These are phyloP conservation scores for Pseudochirops corinnae DNA, from an alignment of 2,797 vertebrate genomes.

Conservation along the genomic window DNA sequence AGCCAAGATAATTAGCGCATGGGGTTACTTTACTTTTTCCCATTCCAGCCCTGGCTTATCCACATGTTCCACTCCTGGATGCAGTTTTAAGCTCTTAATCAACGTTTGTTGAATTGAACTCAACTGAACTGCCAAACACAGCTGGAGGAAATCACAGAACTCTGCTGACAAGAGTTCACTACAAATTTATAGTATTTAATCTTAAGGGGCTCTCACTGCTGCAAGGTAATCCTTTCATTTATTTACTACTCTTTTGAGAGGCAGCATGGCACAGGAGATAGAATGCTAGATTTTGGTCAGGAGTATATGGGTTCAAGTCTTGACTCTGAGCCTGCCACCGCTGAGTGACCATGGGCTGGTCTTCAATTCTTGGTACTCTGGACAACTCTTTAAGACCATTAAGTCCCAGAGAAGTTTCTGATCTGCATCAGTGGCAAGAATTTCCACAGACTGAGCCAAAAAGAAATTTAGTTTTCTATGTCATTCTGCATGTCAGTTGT, in stretches of 20 bases:
- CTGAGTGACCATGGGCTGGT: background rate
- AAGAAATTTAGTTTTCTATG: background rate
- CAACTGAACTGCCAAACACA: background rate
- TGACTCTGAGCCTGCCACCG: background rate
- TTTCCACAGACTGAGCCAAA: background rate
- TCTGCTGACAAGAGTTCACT: background rate
- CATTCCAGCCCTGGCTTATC: background rate
- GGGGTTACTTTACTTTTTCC: background rate
- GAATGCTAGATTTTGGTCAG: background rate
- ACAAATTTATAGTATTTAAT: background rate
- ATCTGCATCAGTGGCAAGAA: background rate
- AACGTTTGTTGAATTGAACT: background rate
- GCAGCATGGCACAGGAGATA: background rate
- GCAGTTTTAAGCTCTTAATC: background rate
- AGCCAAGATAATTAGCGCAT: background rate
- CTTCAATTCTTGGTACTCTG: background rate
- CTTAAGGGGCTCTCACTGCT: background rate
- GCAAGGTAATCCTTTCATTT: constrained; percentile 4
- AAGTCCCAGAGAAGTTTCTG: background rate
- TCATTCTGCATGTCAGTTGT: background rate
- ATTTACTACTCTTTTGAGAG: background rate
- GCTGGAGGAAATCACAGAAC: background rate
- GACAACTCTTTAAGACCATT: background rate
- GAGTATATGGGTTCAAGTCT: background rate
- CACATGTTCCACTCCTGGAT: background rate